Evolutionary conservation across 2,113 vertebrate species (phyloP).

Genomic region (Lepus americanus): DNA sequence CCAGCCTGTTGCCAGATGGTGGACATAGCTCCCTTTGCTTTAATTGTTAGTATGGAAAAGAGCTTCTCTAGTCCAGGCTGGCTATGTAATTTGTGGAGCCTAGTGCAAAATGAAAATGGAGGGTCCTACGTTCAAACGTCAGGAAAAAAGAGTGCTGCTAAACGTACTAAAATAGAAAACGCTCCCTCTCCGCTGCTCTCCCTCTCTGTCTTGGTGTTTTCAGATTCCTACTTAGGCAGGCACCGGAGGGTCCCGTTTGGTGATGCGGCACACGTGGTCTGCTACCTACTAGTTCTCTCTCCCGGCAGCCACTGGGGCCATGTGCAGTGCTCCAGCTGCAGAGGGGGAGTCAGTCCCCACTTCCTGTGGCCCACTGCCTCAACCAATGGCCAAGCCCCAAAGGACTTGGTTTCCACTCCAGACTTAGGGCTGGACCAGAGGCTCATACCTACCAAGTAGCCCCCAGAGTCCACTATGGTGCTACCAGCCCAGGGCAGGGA

Average conservation of each 20-base stretch:
- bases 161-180: neutral
- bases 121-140: neutral
- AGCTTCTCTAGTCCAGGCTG: neutral
- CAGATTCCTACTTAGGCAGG: neutral
- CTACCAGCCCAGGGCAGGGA: neutral
- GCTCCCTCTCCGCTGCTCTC: neutral
- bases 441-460: neutral
- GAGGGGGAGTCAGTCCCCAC: neutral
- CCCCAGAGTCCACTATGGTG: neutral
- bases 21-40: neutral
- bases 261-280: neutral
- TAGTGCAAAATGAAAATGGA: conserved; percentile 36
- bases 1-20: neutral
- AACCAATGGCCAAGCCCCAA: neutral
- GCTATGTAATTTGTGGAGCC: neutral
- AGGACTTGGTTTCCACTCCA: neutral
- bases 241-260: neutral
- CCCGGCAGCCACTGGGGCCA: neutral
- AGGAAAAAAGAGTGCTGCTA: conserved; percentile 18
- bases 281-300: neutral
- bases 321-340: neutral
- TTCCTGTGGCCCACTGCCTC: neutral
- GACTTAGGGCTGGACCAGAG: neutral
- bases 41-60: neutral
- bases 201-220: neutral